Evolutionary conservation across 2,888 invertebrate genomes (phyloP).

Genomic region (Merodon equestris): DNA sequence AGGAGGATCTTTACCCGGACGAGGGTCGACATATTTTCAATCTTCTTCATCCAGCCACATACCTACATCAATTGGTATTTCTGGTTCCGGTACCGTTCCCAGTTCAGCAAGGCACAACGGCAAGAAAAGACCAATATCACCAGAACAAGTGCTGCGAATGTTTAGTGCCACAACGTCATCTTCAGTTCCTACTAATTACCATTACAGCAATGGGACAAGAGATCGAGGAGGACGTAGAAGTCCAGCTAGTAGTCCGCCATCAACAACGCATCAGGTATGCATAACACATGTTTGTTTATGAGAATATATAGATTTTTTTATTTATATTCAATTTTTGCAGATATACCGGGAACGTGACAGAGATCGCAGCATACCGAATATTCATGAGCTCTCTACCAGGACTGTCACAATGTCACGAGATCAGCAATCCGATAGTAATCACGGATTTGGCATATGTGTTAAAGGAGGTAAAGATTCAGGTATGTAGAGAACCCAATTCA

Average conservation of each 20-base stretch:
- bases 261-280: slow-evolving; percentile 86
- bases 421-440: slow-evolving; percentile 87
- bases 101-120: slow-evolving; percentile 80
- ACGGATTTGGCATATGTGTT: slow-evolving; percentile 94
- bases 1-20: slow-evolving; percentile 78
- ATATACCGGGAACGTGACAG: slow-evolving; percentile 82
- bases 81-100: slow-evolving; percentile 73
- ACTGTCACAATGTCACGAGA: slow-evolving; percentile 93
- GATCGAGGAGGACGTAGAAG: slow-evolving; percentile 80
- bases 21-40: slow-evolving; percentile 85
- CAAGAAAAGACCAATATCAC: slow-evolving; percentile 90
- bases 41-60: slow-evolving; percentile 82
- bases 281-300: not conserved
- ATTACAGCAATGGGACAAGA: slow-evolving; percentile 78
- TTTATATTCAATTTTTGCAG: slow-evolving; percentile 73
- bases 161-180: slow-evolving; percentile 81
- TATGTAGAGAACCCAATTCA: slow-evolving; percentile 76
- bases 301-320: slow-evolving; percentile 4
- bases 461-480: slow-evolving; percentile 95
- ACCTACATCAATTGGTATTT: slow-evolving; percentile 77
- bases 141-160: slow-evolving; percentile 88
- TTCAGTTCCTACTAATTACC: slow-evolving; percentile 79
- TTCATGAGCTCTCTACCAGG: slow-evolving; percentile 88
- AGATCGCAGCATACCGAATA: slow-evolving; percentile 82
- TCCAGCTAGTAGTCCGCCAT: slow-evolving; percentile 88